Evolutionary conservation across 2,113 vertebrate genomes (phyloP), one percentile per base, ranked within the genome.

Genomic region (Etheostoma spectabile): DNA sequence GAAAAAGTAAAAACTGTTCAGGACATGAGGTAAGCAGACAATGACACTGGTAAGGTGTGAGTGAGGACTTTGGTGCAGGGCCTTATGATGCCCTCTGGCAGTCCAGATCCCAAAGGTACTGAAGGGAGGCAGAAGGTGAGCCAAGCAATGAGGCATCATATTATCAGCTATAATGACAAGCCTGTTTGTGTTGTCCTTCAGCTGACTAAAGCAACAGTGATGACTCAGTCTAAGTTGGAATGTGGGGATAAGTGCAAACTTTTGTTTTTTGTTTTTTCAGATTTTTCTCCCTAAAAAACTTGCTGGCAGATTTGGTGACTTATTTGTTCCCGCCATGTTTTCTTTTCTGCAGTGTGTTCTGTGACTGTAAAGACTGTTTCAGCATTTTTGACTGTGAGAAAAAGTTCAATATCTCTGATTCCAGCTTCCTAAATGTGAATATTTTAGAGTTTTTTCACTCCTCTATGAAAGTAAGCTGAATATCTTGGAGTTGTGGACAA

Each of bases 111-210:
- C 19, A 22, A n/a, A 62, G 57, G 18, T 52, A 70, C 16, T 38
- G 46, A 45, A 5, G 3, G 33, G 24, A 22, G 21, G 30, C 30
- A 52, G 64, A 55, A 73, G 62, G 45, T 52, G 59, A 77, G 79
- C 74, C 79, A 79, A 60, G 75, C 33, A 2, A 27, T 55, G 71
- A 67, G 16, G 24, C 51, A 59, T 79, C 35, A n/a, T 67, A 59
- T 67, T 13, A 64, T 74, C 66, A 66, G 42, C 70, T 74, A 22
- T 61, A 53, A 68, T 22, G 24, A 52, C 27, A 56, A 72, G 35
- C 35, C 55, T 27, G 46, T 38, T 19, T 45, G 35, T 16, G 48
- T 4, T 55, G 14, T 66, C 53, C 65, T 73, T 76, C 59, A 55
- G 33, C 79, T 53, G 57, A 57, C 13, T 74, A 51, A 18, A 22